phyloP scores from a whole-genome alignment of 2,888 invertebrate species.

The Micropterix aruncella region DNA sequence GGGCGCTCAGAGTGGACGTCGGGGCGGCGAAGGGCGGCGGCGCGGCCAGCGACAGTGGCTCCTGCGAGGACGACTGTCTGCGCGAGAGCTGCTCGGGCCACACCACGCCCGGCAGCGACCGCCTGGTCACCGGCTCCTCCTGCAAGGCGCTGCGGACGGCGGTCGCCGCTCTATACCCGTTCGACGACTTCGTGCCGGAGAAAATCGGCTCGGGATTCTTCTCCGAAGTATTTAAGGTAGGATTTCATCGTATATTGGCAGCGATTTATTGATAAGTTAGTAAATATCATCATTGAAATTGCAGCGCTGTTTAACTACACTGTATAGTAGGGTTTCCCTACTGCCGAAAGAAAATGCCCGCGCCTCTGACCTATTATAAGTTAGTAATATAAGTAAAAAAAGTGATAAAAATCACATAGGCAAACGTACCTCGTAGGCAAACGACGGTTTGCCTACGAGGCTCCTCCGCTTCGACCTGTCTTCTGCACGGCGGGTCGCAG shows the following conservation, averaged over 20 bases:
- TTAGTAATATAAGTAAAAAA: too few relatives aligned
- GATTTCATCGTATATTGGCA: too few relatives aligned
- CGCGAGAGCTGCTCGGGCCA: background rate
- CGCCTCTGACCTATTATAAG: background rate
- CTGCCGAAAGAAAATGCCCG: slow-evolving; percentile 1
- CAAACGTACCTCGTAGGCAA: too few relatives aligned
- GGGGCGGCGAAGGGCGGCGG: slow-evolving; percentile 8
- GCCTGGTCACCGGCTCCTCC: slow-evolving; percentile 56
- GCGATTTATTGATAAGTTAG: background rate
- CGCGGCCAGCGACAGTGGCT: slow-evolving; percentile 2
- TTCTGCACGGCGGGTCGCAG: too few relatives aligned
- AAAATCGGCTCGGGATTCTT: slow-evolving; percentile 93
- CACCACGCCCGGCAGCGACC: slow-evolving; percentile 23
- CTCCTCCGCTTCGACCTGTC: too few relatives aligned
- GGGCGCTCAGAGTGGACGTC: slow-evolving; percentile 17
- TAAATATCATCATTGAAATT: too few relatives aligned
- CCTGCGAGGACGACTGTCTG: slow-evolving; percentile 4
- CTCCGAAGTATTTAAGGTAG: slow-evolving; percentile 95
- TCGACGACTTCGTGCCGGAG: slow-evolving; percentile 88
- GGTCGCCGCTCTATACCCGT: slow-evolving; percentile 78
- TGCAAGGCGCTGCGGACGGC: slow-evolving; percentile 86
- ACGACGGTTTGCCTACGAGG: too few relatives aligned
- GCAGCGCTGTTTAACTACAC: slow-evolving; percentile 1
- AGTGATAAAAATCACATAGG: too few relatives aligned
- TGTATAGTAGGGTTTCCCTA: slow-evolving; percentile 1